Evolutionary conservation across 1,140 invertebrate genomes (phyloP).

Genomic region (Heliconius himera): DNA sequence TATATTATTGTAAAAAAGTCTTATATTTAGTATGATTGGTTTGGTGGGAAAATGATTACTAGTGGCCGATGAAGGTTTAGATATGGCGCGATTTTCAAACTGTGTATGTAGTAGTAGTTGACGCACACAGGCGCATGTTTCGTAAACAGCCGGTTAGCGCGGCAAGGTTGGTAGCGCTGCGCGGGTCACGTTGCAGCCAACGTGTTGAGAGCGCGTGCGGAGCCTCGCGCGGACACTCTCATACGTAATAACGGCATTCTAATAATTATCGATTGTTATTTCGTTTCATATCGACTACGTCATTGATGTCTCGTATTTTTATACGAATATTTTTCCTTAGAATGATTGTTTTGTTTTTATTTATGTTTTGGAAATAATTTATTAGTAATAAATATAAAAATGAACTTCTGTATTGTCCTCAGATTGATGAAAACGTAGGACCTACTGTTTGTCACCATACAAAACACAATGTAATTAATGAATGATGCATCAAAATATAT

Average conservation of each 20-base stretch:
- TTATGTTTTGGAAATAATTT: not conserved
- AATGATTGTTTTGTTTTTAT: slow-evolving; percentile 24
- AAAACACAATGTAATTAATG: slow-evolving; percentile 41
- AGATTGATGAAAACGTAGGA: slow-evolving; percentile 42
- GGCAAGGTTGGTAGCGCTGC: slow-evolving; percentile 61
- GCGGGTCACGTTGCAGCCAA: slow-evolving; percentile 76
- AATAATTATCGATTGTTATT: slow-evolving; percentile 22
- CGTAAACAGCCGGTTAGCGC: slow-evolving; percentile 60
- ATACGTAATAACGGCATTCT: slow-evolving; percentile 49
- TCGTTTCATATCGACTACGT: slow-evolving; percentile 18
- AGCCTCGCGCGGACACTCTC: slow-evolving; percentile 49
- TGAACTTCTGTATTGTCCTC: slow-evolving; percentile 43
- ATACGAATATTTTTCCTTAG: not conserved
- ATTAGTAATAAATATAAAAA: slow-evolving; percentile 20
- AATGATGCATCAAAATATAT: slow-evolving; percentile 17
- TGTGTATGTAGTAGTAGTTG: slow-evolving; percentile 33
- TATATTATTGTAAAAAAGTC: no score
- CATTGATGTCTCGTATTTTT: slow-evolving; percentile 8
- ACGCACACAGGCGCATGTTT: slow-evolving; percentile 46
- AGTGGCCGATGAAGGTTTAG: not conserved
- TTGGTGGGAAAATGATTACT: no score
- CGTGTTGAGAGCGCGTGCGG: slow-evolving; percentile 65
- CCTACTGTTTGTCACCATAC: slow-evolving; percentile 40
- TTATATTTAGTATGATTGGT: no score
- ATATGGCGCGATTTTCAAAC: slow-evolving; percentile 31